Percentiles rank a stretch among this genome's conserved stretches.
Evolutionary conservation across 2,113 vertebrate species (phyloP).

Genomic region (Glareola pratincola): DNA sequence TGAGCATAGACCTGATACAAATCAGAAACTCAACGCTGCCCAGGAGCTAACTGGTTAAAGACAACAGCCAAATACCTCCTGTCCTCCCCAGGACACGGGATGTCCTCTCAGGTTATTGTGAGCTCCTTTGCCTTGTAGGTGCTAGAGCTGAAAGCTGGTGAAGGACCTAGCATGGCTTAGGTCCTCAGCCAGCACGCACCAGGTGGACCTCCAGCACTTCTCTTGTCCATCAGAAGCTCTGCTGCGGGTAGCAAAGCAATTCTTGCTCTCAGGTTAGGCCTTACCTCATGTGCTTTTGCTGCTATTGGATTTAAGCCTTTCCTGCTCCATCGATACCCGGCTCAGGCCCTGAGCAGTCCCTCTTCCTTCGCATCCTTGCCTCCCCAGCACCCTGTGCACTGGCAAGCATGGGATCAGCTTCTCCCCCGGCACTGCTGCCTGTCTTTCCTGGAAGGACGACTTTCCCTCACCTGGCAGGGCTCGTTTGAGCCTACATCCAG

Average conservation of each 20-base stretch:
- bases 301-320: neutral
- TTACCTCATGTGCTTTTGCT: neutral
- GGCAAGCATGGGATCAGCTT: neutral
- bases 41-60: neutral
- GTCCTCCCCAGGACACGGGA: neutral
- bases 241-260: neutral
- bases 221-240: neutral
- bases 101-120: neutral
- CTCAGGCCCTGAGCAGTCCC: neutral
- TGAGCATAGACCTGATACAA: neutral
- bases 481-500: neutral
- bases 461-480: neutral
- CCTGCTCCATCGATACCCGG: neutral
- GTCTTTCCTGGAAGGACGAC: neutral
- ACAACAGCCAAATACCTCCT: neutral
- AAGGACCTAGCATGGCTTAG: neutral
- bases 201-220: neutral
- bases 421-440: neutral
- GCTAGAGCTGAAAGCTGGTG: neutral
- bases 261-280: neutral
- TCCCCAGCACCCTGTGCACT: neutral
- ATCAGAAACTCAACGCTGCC: neutral
- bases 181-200: neutral
- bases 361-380: neutral
- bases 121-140: neutral